Conservation (phyloP, 2,797 vertebrate genomes). For the Picus viridis region DNA sequence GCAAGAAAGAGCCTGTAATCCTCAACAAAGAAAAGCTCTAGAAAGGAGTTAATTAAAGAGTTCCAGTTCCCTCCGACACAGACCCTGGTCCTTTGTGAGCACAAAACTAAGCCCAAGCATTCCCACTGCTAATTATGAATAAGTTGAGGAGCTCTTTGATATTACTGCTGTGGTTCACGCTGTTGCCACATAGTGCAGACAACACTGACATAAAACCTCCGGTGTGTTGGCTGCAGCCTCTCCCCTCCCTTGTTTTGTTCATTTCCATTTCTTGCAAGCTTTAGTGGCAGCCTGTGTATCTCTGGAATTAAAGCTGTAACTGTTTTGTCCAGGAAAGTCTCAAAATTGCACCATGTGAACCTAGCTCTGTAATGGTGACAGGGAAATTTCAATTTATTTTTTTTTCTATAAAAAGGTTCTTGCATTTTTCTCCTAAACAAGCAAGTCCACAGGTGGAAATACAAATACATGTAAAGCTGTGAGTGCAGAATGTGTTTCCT, state of each 20-base stretch:
- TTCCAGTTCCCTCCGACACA: constrained; percentile 2
- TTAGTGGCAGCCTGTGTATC: fast-evolving
- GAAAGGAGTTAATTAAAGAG: constrained; percentile 44
- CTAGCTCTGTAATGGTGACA: not conserved
- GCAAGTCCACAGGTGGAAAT: not conserved
- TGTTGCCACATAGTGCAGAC: not conserved
- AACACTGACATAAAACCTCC: not conserved
- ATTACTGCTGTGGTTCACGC: not conserved
- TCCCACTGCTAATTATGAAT: constrained; percentile 43
- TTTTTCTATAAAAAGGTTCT: not conserved
- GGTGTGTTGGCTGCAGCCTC: not conserved
- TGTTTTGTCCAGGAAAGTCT: not conserved
- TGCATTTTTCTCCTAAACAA: not conserved
- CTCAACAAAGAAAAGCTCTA: constrained; percentile 9
- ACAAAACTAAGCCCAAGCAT: not conserved
- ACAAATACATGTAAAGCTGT: fast-evolving
- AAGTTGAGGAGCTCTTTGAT: constrained; percentile 35
- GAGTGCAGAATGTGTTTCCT: not conserved
- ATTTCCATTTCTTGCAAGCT: not conserved
- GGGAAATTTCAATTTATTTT: not conserved
- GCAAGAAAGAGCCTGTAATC: not conserved
- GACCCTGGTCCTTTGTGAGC: constrained; percentile 31
- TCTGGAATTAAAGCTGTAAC: not conserved
- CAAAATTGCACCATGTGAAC: not conserved
- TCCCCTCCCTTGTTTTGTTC: not conserved